Evolutionary conservation across 2,888 invertebrate species (phyloP).

Genomic region (Ypsolopha sequella): DNA sequence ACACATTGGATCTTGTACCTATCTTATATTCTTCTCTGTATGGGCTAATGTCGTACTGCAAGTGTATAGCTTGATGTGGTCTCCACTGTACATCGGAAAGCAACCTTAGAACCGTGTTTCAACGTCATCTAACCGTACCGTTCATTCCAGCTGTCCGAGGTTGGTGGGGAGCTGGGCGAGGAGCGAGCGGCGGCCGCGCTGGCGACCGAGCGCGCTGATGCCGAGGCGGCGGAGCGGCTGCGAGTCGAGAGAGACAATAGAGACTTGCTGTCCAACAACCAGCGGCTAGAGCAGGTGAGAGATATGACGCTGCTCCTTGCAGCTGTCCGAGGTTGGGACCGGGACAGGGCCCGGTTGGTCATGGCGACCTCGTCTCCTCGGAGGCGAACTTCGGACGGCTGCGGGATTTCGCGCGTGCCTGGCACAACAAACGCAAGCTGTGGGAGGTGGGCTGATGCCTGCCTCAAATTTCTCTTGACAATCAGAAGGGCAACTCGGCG

Average conservation of each 20-base stretch:
- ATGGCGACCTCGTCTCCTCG: background rate
- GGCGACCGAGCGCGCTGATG: constrained; percentile 90
- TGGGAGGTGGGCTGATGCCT: too few species aligned
- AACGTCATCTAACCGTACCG: background rate
- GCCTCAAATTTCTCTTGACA: too few species aligned
- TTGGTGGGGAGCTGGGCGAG: constrained; percentile 92
- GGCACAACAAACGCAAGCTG: too few species aligned
- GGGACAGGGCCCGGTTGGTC: too few species aligned
- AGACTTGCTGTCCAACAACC: constrained; percentile 83
- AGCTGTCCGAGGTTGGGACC: background rate
- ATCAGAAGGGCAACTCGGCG: too few species aligned
- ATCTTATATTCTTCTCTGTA: too few species aligned
- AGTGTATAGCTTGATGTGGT: too few species aligned
- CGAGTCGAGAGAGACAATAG: constrained; percentile 89
- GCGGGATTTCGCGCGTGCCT: too few species aligned
- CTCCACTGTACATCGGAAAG: too few species aligned
- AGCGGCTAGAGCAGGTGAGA: constrained; percentile 74
- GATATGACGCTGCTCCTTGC: background rate
- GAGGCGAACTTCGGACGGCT: background rate
- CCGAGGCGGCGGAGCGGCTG: constrained; percentile 89
- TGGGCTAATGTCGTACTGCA: too few species aligned
- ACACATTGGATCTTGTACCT: too few species aligned
- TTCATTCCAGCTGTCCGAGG: constrained; percentile 84
- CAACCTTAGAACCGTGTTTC: background rate
- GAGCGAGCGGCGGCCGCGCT: constrained; percentile 92